These are phyloP conservation scores for Hucho hucho DNA, from an alignment of 2,113 vertebrate genomes.

Conservation along the genomic window DNA sequence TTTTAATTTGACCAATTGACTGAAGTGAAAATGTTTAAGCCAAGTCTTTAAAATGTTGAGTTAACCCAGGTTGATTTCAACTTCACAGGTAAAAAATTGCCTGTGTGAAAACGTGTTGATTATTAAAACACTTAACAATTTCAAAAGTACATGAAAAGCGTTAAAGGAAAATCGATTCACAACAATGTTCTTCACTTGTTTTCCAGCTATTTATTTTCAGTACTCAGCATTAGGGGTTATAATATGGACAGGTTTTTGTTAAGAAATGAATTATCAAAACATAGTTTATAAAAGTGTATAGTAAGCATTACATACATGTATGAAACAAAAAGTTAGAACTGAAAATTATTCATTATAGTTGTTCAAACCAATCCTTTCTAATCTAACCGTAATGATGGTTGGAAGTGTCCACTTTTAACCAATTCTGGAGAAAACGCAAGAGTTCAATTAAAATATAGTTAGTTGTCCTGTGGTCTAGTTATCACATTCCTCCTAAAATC, in stretches of 20 bases:
- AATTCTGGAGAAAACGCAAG: constrained; percentile 31
- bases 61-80: too few relatives aligned
- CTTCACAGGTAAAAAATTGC: too few relatives aligned
- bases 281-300: constrained; percentile 78
- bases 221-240: constrained; percentile 78
- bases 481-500: constrained; percentile 66
- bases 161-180: constrained; percentile 20
- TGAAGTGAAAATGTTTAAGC: too few relatives aligned
- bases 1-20: too few relatives aligned
- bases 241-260: constrained; percentile 78
- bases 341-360: constrained; percentile 51
- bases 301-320: constrained; percentile 68
- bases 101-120: too few relatives aligned
- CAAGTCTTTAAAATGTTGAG: too few relatives aligned
- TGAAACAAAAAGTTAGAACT: constrained; percentile 48
- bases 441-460: constrained; percentile 45
- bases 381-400: constrained; percentile 58
- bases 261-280: constrained; percentile 81
- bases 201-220: constrained; percentile 75
- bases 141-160: not conserved
- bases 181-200: constrained; percentile 33
- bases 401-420: constrained; percentile 41
- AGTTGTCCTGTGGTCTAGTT: constrained; percentile 60
- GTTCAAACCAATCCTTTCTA: constrained; percentile 53
- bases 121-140: not conserved